These are phyloP conservation scores for Bombus waltoni DNA, from an alignment of 1,140 invertebrate genomes.

Conservation along the genomic window DNA sequence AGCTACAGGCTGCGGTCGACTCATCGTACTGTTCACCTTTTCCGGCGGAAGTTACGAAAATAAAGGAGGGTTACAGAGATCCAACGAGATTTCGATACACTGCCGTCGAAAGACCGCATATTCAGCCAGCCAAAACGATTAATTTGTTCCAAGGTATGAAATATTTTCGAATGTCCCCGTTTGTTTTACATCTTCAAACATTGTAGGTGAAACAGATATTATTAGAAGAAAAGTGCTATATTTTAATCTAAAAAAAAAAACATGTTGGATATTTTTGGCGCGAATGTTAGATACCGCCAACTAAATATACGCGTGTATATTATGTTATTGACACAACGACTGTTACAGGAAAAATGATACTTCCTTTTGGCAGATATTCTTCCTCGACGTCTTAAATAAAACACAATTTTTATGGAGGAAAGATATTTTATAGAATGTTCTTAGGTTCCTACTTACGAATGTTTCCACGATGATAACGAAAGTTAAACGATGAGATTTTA, in stretches of 20 bases:
- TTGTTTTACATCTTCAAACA: not conserved
- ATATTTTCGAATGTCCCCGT: not conserved
- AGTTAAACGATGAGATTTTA: not conserved
- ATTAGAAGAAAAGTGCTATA: not conserved
- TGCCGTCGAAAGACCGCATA: slow-evolving; percentile 73
- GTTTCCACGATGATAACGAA: too few species aligned
- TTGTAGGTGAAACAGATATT: not conserved
- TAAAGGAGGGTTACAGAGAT: slow-evolving; percentile 80
- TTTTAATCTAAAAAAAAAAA: not conserved
- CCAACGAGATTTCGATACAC: slow-evolving; percentile 79
- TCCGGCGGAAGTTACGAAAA: slow-evolving; percentile 71
- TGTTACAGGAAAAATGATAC: too few species aligned
- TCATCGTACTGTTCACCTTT: slow-evolving; percentile 78
- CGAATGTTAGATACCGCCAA: too few species aligned
- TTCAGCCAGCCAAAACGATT: slow-evolving; percentile 77
- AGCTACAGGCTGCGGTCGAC: slow-evolving; percentile 79
- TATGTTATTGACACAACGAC: too few species aligned
- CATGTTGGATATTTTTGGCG: too few species aligned
- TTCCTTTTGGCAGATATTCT: too few species aligned
- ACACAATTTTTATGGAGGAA: not conserved
- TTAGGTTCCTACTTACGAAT: not conserved
- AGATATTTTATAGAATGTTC: not conserved
- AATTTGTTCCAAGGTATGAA: slow-evolving; percentile 74
- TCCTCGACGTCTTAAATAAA: too few species aligned
- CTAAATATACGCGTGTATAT: too few species aligned